A percentile compares a stretch with the other conserved stretches of the same genome.
phyloP scores from a whole-genome alignment of 2,113 vertebrate species.

The Ploceus nigricollis region DNA sequence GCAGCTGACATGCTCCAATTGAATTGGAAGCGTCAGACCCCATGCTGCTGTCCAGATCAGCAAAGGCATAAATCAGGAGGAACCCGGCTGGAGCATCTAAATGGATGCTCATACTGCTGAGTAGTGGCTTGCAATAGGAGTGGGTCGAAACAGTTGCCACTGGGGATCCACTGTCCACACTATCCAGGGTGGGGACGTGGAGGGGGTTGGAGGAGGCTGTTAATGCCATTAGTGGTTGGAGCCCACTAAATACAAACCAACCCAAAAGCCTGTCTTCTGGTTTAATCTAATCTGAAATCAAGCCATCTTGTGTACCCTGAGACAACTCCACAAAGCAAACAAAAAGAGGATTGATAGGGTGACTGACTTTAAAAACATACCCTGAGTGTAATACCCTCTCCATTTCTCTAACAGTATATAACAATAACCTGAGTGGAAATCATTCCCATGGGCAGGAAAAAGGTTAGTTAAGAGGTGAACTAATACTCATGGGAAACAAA shows the following conservation, averaged over 20 bases:
- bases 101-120: neutral
- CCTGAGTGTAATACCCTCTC: neutral
- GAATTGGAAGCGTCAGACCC: neutral
- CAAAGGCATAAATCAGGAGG: neutral
- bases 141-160: neutral
- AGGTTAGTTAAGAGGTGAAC: neutral
- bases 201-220: neutral
- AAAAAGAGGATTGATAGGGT: neutral
- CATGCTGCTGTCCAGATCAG: neutral
- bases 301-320: neutral
- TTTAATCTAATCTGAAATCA: neutral
- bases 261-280: neutral
- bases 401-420: neutral
- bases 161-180: neutral
- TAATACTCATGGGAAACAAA: neutral
- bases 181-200: rapidly evolving
- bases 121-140: neutral
- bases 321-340: neutral
- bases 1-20: neutral
- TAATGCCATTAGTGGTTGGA: neutral
- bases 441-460: neutral
- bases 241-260: neutral
- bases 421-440: neutral
- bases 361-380: neutral
- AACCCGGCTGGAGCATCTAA: neutral